These are phyloP conservation scores for Eristalinus aeneus DNA, from an alignment of 2,888 invertebrate genomes.

Conservation along the genomic window DNA sequence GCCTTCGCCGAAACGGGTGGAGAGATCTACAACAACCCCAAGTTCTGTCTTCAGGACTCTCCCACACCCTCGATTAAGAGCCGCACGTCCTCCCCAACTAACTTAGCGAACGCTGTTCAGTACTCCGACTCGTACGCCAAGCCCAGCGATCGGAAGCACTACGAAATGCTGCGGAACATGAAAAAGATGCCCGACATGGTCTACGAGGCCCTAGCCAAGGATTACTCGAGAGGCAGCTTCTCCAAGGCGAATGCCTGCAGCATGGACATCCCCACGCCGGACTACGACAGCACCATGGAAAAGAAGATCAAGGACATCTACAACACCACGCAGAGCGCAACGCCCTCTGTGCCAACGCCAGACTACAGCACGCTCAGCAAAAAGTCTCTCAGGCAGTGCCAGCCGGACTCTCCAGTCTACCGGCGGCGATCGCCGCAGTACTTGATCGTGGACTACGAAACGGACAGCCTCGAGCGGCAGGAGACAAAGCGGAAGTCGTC, in stretches of 20 bases:
- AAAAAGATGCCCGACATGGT: conserved; percentile 84
- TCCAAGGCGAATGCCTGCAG: conserved; percentile 57
- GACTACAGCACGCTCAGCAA: conserved; percentile 80
- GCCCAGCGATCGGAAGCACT: conserved; percentile 77
- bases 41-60: conserved; percentile 79
- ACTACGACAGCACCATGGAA: conserved; percentile 80
- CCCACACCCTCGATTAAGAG: conserved; percentile 77
- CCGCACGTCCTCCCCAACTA: conserved; percentile 73
- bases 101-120: conserved; percentile 75
- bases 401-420: conserved; percentile 80
- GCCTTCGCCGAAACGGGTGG: conserved; percentile 77
- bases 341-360: conserved; percentile 80
- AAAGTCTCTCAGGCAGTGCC: conserved; percentile 78
- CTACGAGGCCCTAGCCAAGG: conserved; percentile 84
- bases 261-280: conserved; percentile 79
- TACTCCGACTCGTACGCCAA: conserved; percentile 78
- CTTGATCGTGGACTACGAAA: conserved; percentile 85
- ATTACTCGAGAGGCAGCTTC: conserved; percentile 74
- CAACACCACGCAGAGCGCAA: conserved; percentile 77
- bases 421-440: conserved; percentile 79
- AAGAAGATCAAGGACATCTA: conserved; percentile 80
- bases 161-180: conserved; percentile 78
- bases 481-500: conserved; percentile 81
- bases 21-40: conserved; percentile 80
- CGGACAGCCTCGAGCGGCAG: conserved; percentile 87